Percentiles rank a stretch among this genome's conserved stretches.
Conservation (phyloP, 2,797 vertebrate genomes). For the Distichodus sexfasciatus region DNA sequence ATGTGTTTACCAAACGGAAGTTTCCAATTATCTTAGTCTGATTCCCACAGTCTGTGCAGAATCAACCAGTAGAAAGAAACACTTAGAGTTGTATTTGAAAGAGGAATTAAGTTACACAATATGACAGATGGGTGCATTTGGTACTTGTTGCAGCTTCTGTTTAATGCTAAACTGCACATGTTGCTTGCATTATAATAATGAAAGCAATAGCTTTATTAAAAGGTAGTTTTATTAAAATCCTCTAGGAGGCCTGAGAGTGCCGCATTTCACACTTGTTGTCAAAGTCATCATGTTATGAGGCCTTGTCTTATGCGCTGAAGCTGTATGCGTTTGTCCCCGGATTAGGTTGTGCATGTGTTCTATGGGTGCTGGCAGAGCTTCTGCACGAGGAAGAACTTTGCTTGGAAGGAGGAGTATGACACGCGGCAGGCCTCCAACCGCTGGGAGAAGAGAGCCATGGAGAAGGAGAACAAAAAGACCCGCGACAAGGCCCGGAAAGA, state of each 20-base stretch:
- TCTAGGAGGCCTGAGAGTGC: too few species aligned
- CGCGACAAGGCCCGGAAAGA: conserved; percentile 91
- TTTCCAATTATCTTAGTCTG: too few species aligned
- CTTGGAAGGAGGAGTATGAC: conserved; percentile 97
- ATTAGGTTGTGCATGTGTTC: conserved; percentile 90
- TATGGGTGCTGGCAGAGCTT: conserved; percentile 98
- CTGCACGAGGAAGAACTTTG: conserved; percentile 89
- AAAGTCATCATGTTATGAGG: too few species aligned
- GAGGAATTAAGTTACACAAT: too few species aligned
- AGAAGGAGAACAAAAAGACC: conserved; percentile 95
- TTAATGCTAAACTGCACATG: too few species aligned
- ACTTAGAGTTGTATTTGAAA: too few species aligned
- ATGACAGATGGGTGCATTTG: too few species aligned
- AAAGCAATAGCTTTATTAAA: neutral
- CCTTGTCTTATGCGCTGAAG: neutral
- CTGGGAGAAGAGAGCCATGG: conserved; percentile 98
- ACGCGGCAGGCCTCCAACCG: conserved; percentile 92
- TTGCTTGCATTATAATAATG: neutral
- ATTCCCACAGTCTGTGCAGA: too few species aligned
- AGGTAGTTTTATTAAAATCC: neutral
- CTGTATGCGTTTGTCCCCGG: neutral
- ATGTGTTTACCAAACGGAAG: too few species aligned
- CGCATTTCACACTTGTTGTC: too few species aligned
- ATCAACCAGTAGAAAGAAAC: too few species aligned
- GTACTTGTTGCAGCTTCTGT: too few species aligned